Evolutionary conservation across 1,140 invertebrate genomes (phyloP), one percentile per base, ranked within the genome.

Genomic region (Bombus balteatus): DNA sequence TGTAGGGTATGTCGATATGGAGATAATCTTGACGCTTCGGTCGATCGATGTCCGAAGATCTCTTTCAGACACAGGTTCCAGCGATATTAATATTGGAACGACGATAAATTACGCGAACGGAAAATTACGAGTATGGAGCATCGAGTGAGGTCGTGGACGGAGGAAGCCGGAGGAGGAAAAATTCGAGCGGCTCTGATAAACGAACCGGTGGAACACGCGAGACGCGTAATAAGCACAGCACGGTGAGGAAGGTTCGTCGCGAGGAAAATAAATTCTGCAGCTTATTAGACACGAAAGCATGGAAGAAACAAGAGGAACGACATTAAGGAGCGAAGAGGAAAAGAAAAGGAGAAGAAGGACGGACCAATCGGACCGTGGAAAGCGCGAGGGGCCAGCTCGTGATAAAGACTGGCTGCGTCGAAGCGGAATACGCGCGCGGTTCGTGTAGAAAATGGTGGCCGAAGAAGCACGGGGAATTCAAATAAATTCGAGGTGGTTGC

Each of bases 401-500:
- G 73, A 75, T 34, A 53, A 70, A 81, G 39, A 62, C 13, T n/a
- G 1, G 37, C 25, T 9, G 70, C 4, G 37, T 32, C n/a, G 37
- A 68, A 39, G 32, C 12, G 39, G 68, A 41, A n/a, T 37, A 22
- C 43, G 28, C 41, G 41, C 28, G 72, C 71, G 25, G 9, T 15
- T 28, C 65, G 43, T 22, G 22, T 32, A 77, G 65, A 85, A 85
- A 85, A 85, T 81, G 70, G 59, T 12, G 78, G 43, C 8, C 39
- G 12, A 34, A 28, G 43, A 12, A 3, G 37, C 22, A 15, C 41
- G 41, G 81, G 81, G 75, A 84, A 84, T 74, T 84, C 86, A 15
- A 87, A 84, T 85, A 87, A 87, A 78, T 78, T 87, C 70, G 75
- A 68, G 43, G 37, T 70, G 15, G 75, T 79, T 87, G 59, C 39